Evolutionary conservation across 1,140 invertebrate species (phyloP), one percentile per base, ranked within the genome.

Genomic region (Tenebrio molitor): DNA sequence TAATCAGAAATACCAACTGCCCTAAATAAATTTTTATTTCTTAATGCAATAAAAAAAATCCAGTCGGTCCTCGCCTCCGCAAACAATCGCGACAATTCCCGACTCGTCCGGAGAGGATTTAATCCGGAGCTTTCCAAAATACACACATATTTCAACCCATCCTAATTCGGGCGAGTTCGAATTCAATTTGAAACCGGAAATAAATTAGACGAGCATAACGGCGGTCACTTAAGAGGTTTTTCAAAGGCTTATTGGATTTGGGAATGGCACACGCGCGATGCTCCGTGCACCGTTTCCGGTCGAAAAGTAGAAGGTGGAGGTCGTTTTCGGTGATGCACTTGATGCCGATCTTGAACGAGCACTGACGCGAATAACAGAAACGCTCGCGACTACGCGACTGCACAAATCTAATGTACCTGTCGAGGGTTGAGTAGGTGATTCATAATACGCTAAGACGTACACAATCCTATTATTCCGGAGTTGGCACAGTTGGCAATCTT

Each of bases 141-240:
- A 58, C 50, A 29, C 23, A 58, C 23, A 58, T 58, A 58, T 58
- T 58, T 58, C 12, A 12, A n/a, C 1, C 23, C 36, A 39, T 39
- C 25, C 25, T 29, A 29, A 29, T 29, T 29, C 21, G 12, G 23
- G 10, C 36, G 36, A 39, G 39, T 17, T 64, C 62, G 62, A 74
- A 74, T 71, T 74, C 62, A 74, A 74, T 74, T 74, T 58, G 62
- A 74, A 50, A 71, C 16, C 34, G 68, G 68, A 71, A 67, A 74
- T 74, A 74, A 74, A 74, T 74, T 74, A 74, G 62, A 53, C 15
- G 46, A 36, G 42, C 23, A 74, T 71, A 74, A 74, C 62, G 44
- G 68, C 64, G 73, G 69, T 74, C 73, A 74, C 33, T 74, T 70
- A 44, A 67, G 64, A 71, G 68, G 46, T 70, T 71, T 65, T 58